These are phyloP conservation scores for Emydura subglobosa DNA, from an alignment of 2,113 vertebrate genomes.

Conservation along the genomic window DNA sequence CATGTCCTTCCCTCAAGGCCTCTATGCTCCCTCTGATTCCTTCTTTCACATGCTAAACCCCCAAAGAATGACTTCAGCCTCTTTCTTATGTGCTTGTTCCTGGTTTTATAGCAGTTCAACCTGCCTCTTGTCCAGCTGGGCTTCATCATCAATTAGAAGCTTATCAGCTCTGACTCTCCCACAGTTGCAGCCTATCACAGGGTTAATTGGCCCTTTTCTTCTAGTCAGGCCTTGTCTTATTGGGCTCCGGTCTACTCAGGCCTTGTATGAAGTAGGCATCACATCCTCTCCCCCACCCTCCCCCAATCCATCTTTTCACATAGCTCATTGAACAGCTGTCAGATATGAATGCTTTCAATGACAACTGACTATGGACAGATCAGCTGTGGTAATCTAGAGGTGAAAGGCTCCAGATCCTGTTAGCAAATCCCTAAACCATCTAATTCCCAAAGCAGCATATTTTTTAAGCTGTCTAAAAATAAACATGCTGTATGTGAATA, in stretches of 20 bases:
- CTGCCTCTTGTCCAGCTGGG: not conserved
- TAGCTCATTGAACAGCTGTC: not conserved
- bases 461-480: not conserved
- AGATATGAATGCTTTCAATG: not conserved
- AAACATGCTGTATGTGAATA: rapidly evolving
- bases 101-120: not conserved
- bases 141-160: not conserved
- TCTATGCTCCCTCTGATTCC: not conserved
- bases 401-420: not conserved
- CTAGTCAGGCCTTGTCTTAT: not conserved
- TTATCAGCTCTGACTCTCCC: not conserved
- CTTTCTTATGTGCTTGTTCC: not conserved
- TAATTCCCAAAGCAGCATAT: not conserved
- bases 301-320: not conserved
- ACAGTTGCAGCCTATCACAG: not conserved
- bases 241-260: not conserved
- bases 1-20: not conserved
- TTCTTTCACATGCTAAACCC: not conserved
- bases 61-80: too few relatives aligned
- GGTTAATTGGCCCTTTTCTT: not conserved
- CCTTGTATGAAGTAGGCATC: not conserved
- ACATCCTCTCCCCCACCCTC: not conserved
- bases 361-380: not conserved
- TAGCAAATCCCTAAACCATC: not conserved
- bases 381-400: not conserved